These are phyloP conservation scores for Zosterops hypoxanthus DNA, from an alignment of 2,113 vertebrate species.

Conservation along the genomic window DNA sequence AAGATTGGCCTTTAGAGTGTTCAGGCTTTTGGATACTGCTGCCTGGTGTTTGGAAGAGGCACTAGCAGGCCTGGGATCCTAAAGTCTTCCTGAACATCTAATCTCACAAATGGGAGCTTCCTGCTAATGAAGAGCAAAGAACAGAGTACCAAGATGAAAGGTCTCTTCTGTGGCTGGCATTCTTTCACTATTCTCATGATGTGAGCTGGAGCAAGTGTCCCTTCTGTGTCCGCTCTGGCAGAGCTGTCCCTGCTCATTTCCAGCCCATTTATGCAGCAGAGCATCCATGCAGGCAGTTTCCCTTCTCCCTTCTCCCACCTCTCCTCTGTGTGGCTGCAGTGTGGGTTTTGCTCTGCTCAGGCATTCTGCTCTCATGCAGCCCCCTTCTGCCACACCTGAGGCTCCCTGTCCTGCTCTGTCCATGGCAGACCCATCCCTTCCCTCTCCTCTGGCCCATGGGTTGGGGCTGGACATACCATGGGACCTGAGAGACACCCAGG, in stretches of 20 bases:
- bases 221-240: background rate
- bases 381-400: background rate
- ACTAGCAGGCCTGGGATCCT: background rate
- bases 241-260: background rate
- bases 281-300: background rate
- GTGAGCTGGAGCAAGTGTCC: background rate
- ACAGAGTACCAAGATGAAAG: background rate
- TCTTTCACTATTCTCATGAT: background rate
- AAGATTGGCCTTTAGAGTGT: background rate
- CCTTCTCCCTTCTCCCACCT: background rate
- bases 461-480: fast-evolving
- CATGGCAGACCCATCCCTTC: background rate
- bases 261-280: background rate
- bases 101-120: background rate
- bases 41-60: background rate
- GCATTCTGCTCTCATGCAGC: background rate
- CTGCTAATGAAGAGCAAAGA: background rate
- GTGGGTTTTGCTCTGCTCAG: background rate
- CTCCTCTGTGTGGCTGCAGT: background rate
- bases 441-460: background rate
- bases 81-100: background rate
- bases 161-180: background rate
- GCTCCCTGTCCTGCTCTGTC: background rate
- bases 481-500: background rate
- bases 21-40: background rate